These are phyloP conservation scores for Agrotis puta DNA, from an alignment of 2,888 invertebrate species.

Conservation along the genomic window DNA sequence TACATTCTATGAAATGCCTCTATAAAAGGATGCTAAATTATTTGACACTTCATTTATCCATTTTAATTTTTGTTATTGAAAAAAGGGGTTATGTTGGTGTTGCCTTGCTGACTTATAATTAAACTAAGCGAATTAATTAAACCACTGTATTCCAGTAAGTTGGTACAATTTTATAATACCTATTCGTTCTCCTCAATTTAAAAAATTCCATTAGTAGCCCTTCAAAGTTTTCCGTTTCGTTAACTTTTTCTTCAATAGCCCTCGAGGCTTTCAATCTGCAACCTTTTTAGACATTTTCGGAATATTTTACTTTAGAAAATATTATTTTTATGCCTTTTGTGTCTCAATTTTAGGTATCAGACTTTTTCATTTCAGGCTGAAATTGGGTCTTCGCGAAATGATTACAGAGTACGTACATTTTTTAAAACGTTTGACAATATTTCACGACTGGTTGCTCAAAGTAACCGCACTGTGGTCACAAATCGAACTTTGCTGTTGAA, in stretches of 20 bases:
- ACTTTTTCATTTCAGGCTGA: constrained; percentile 5
- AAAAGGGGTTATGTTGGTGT: no score
- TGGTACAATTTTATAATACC: constrained; percentile 5
- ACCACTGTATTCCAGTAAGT: neutral
- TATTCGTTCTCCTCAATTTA: neutral
- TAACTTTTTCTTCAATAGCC: constrained; percentile 41
- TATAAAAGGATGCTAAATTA: no score
- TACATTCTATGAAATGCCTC: no score
- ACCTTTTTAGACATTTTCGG: constrained; percentile 26
- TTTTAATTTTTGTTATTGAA: no score
- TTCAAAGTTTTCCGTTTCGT: constrained; percentile 49
- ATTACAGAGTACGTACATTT: neutral
- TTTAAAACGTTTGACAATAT: constrained; percentile 5
- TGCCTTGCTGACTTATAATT: no score
- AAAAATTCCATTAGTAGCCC: constrained; percentile 24
- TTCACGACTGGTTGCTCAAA: neutral
- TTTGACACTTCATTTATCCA: no score
- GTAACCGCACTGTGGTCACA: no score
- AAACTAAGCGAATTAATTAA: neutral
- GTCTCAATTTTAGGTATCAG: constrained; percentile 12
- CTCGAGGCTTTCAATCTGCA: constrained; percentile 36
- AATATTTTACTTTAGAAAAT: constrained; percentile 33
- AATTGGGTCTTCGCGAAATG: neutral
- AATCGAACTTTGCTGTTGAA: neutral
- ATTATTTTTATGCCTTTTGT: constrained; percentile 31